These are phyloP conservation scores for Pseudomyrmex pallidus DNA, from an alignment of 1,140 invertebrate genomes.

Conservation along the genomic window DNA sequence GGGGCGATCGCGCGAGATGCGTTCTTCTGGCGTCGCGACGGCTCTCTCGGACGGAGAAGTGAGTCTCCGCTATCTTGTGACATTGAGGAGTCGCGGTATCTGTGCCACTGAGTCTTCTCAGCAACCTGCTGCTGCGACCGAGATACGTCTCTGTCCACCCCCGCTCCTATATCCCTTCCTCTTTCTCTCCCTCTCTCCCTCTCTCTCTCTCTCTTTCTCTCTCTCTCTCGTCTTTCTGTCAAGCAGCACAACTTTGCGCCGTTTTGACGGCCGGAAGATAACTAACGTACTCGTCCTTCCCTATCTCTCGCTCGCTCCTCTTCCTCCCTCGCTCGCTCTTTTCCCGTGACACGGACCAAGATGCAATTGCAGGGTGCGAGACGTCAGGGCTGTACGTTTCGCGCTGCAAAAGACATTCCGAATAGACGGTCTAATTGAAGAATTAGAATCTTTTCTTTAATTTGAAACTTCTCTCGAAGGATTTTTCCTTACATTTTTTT, in stretches of 20 bases:
- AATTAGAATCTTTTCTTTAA: background rate
- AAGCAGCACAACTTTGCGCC: conserved; percentile 80
- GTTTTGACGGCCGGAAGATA: conserved; percentile 82
- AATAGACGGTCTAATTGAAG: background rate
- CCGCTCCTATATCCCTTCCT: background rate
- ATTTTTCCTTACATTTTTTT: too few relatives aligned
- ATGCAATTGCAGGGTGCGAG: conserved; percentile 37
- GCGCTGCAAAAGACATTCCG: background rate
- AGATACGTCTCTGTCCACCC: conserved; percentile 73
- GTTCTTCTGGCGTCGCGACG: conserved; percentile 63
- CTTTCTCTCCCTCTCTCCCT: background rate
- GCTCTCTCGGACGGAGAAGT: conserved; percentile 52
- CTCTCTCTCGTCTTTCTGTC: conserved; percentile 54
- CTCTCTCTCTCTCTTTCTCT: conserved; percentile 1
- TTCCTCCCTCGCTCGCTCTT: conserved; percentile 1
- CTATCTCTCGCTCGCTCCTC: conserved; percentile 60
- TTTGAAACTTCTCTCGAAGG: background rate
- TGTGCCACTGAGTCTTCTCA: conserved; percentile 77
- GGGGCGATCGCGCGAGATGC: background rate
- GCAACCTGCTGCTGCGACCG: conserved; percentile 79
- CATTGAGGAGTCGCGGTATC: conserved; percentile 80
- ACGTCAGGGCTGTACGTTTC: background rate
- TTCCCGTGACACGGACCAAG: conserved; percentile 50
- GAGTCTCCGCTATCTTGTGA: conserved; percentile 78
- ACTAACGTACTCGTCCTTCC: conserved; percentile 71